Base-by-base conservation (phyloP, 2,888 invertebrate species). In the Dynastes hyllus region DNA sequence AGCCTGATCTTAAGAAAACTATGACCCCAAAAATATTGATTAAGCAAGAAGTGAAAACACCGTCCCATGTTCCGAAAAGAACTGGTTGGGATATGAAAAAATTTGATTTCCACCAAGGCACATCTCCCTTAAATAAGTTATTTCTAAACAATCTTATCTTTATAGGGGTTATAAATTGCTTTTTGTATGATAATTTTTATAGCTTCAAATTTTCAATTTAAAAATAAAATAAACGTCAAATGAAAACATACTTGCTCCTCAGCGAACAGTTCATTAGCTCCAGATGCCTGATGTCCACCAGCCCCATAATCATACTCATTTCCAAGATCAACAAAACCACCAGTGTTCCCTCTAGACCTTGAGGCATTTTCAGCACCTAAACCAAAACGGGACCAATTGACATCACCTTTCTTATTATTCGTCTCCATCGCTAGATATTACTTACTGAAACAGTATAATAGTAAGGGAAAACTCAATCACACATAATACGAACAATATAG, bases 11-110 rank as follows among this genome's bases (percentile, higher is more conserved):
- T 80, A 99, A 91, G 89, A 99, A 98, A 80, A 98, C 97, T 88
- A 98, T 98, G 0, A 98, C 98, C 86, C 98, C 98, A 90, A 99
- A 97, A 79, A 98, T 97, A 89, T 98, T 98, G 87, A 98, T 97
- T 85, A 99, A 93, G 88, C 98, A 98, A 75, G 98, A 97, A 77
- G 98, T 98, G 88, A 98, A 99, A 6, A 99, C 98, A 82, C 98
- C 98, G 90, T 98, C 98, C 97, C 97, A 98, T 0, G 98, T 97
- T 13, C 98, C 98, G 91, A 99, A 98, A 75, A 98, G 90, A 76
- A 98, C 96, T 51, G 97, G 98, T 89, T 98, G 97, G 50, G 97
- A 97, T 89, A 98, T 95, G 88, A 98, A 97, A 89, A 98, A 98
- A 87, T 98, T 97, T 45, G 97, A 95, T 89, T 97, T 96, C 97